Percentiles rank a stretch among this genome's conserved stretches.
phyloP scores from a whole-genome alignment of 2,797 vertebrate species.

The Sebastes vulpes region DNA sequence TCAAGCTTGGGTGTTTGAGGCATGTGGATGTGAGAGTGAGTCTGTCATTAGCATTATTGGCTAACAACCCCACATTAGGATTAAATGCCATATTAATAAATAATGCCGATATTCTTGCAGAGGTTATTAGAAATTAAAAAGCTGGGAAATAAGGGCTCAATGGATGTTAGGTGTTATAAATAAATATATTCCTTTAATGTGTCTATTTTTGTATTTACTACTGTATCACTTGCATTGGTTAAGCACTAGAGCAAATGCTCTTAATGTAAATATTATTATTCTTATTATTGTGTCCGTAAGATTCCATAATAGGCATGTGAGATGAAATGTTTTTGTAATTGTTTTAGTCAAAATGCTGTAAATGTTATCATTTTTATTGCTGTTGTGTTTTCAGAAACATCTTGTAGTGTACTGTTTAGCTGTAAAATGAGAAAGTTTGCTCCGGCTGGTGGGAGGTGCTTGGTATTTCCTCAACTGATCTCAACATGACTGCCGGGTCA shows the following conservation, averaged over 20 bases:
- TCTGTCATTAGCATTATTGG: neutral
- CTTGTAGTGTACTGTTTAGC: too few species aligned
- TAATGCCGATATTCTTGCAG: neutral
- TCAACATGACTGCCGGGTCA: too few species aligned
- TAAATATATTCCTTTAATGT: neutral
- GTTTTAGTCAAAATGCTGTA: neutral
- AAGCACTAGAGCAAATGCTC: neutral
- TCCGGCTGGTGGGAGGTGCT: too few species aligned
- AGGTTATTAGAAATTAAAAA: neutral
- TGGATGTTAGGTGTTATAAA: neutral
- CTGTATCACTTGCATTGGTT: neutral
- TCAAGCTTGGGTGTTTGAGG: neutral
- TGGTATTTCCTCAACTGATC: fast-evolving
- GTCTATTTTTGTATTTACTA: neutral
- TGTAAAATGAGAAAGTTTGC: too few species aligned
- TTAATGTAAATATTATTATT: neutral
- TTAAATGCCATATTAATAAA: neutral
- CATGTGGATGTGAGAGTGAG: neutral
- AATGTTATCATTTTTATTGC: neutral
- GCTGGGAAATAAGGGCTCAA: neutral
- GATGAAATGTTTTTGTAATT: neutral
- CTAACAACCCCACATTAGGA: neutral
- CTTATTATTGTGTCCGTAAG: neutral
- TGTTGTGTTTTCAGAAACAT: too few species aligned
- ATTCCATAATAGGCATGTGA: neutral